Evolutionary conservation across 1,140 invertebrate genomes (phyloP), one percentile per base, ranked within the genome.

Genomic region (Habropoda laboriosa): DNA sequence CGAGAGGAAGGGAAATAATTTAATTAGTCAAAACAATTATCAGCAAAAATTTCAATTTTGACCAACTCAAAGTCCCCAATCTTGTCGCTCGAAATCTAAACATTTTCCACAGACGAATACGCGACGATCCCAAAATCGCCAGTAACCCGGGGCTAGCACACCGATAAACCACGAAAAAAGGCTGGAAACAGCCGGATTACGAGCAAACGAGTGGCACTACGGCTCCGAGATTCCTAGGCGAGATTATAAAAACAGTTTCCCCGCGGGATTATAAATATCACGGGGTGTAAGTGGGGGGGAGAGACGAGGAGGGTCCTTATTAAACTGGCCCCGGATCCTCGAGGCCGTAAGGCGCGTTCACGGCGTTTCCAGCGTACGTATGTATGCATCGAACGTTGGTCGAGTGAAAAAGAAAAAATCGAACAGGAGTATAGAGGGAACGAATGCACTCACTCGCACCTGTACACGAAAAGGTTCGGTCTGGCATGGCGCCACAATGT

Each of bases 401-500:
- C 40, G 24, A 18, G 18, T 64, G n/a, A 21, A 30, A 32, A 35
- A 27, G n/a, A 55, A 86, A 78, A 84, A 82, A 47, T 57, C 74
- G 70, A 78, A 57, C 58, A 71, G 83, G 67, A 10, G 63, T 63
- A 74, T 27, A 51, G 27, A 42, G 21, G 61, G 18, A 49, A 49
- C 21, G 38, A 16, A 27, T 21, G 7, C 38, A 10, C 38, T n/a
- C 64, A 40, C 16, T 38, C 13, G 58, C 30, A 64, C 38, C 53
- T 45, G 79, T 78, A 77, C n/a, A 45, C n/a, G 24, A 32, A 82
- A 71, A 63, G 53, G 64, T 57, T 77, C 60, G 63, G 60, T 21
- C 64, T 77, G 85, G 83, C 76, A 76, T 90, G 90, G 90, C 90
- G 90, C 90, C 90, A 90, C 79, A 58, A 82, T 60, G 66, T 51